Percentiles rank a stretch among this genome's conserved stretches.
phyloP scores from a whole-genome alignment of 2,797 vertebrate species.

The Smutsia temminckii region DNA sequence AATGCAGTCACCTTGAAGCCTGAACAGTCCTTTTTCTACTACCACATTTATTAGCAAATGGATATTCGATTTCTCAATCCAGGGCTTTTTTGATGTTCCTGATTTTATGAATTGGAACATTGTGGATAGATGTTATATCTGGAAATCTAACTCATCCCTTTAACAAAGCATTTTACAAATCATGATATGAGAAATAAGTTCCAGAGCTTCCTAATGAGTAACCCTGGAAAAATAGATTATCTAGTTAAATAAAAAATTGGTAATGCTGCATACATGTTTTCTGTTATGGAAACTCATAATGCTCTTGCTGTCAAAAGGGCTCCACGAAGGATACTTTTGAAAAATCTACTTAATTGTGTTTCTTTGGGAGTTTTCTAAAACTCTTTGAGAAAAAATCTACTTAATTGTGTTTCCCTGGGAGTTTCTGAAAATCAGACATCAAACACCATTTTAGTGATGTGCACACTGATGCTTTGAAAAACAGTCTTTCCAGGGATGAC shows the following conservation, averaged over 20 bases:
- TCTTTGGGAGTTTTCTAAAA: background rate
- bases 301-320: background rate
- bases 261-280: background rate
- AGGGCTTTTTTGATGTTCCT: background rate
- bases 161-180: slow-evolving; percentile 41
- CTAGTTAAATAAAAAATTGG: slow-evolving; percentile 17
- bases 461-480: background rate
- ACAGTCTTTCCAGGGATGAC: background rate
- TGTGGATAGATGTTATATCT: background rate
- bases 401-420: background rate
- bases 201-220: slow-evolving; percentile 10
- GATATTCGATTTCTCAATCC: slow-evolving; percentile 19
- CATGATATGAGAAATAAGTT: background rate
- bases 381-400: background rate
- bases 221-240: slow-evolving; percentile 15
- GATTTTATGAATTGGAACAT: slow-evolving; percentile 6
- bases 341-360: background rate
- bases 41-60: background rate
- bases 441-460: background rate
- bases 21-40: background rate
- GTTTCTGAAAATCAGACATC: background rate
- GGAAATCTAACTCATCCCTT: background rate
- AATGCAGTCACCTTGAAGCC: background rate
- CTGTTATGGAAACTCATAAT: background rate
- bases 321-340: background rate